phyloP scores from a whole-genome alignment of 2,888 invertebrate species.

The Mycalesis mineus region DNA sequence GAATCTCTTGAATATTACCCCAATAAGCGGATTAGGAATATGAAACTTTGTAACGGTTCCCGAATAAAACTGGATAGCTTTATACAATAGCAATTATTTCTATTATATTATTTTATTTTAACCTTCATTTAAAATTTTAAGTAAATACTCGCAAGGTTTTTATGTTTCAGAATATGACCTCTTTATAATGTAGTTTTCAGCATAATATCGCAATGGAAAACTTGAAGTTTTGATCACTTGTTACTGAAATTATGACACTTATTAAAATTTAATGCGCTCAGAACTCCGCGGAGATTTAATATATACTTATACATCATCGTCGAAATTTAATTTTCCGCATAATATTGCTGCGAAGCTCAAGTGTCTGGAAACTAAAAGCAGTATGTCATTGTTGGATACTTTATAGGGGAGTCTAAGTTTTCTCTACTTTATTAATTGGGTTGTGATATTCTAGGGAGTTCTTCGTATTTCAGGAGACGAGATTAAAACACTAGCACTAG shows the following conservation, averaged over 20 bases:
- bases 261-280: constrained; percentile 3
- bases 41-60: constrained; percentile 6
- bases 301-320: constrained; percentile 3
- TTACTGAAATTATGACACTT: background rate
- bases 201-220: too few species aligned
- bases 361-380: constrained; percentile 6
- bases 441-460: background rate
- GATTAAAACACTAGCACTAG: too few species aligned
- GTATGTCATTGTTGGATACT: background rate
- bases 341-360: constrained; percentile 4
- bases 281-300: constrained; percentile 1
- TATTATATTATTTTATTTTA: too few species aligned
- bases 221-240: too few species aligned
- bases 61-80: too few species aligned
- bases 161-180: too few species aligned
- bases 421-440: background rate
- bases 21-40: constrained; percentile 11
- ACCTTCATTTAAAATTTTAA: too few species aligned
- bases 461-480: too few species aligned
- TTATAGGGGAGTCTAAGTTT: background rate
- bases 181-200: too few species aligned
- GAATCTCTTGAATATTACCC: constrained; percentile 16
- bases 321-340: constrained; percentile 9
- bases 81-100: too few species aligned
- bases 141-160: too few species aligned